A percentile compares a stretch with the other conserved stretches of the same genome.
These are phyloP conservation scores for Cisticola juncidis DNA, from an alignment of 2,113 vertebrate genomes.

Conservation along the genomic window DNA sequence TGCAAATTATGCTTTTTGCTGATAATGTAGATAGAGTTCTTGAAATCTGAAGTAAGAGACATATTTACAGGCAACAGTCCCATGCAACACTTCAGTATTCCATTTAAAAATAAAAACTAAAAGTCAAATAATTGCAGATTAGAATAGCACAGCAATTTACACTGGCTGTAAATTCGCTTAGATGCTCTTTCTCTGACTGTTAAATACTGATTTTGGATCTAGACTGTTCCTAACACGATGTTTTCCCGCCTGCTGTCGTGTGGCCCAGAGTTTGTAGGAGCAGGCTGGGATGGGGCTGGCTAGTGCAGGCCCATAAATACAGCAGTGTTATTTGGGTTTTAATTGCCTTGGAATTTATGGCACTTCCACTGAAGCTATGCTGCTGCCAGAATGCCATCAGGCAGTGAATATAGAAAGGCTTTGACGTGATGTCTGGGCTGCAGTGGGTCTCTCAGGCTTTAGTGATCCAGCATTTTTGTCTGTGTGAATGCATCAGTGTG, in stretches of 20 bases:
- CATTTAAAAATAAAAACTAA: background rate
- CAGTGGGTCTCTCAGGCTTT: background rate
- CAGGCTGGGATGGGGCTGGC: background rate
- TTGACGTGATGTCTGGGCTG: background rate
- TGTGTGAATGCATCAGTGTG: accelerated
- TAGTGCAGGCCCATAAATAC: background rate
- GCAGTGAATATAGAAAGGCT: background rate
- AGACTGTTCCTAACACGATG: background rate
- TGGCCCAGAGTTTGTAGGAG: background rate
- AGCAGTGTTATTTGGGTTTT: background rate
- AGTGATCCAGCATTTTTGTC: background rate
- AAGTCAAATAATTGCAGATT: background rate
- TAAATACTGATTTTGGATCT: background rate
- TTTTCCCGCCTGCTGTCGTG: background rate
- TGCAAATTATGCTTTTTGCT: background rate
- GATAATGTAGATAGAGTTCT: background rate
- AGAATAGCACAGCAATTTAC: background rate
- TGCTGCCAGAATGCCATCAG: accelerated
- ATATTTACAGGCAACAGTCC: background rate
- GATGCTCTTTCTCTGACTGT: background rate
- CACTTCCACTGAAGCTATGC: background rate
- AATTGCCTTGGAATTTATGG: background rate
- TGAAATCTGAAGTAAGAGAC: background rate
- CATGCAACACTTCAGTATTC: background rate
- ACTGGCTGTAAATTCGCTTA: background rate